Base-by-base conservation (phyloP, 2,888 invertebrate species). In the Camptogramma bilineatum region DNA sequence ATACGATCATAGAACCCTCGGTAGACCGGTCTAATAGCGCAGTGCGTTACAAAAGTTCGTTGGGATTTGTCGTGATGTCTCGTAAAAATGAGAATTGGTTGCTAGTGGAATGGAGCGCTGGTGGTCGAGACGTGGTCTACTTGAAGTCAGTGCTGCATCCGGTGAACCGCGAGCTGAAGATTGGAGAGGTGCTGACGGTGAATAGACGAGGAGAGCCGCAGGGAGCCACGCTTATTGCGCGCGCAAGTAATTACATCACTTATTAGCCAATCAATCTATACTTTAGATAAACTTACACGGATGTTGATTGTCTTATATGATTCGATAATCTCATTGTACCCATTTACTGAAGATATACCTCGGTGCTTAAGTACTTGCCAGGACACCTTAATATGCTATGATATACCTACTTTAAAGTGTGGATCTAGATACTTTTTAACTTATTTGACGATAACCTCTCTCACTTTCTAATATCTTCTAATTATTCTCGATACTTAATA, bases 71-170 rank as follows among this genome's bases (percentile, higher is more conserved):
- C 50, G 67, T 55, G 56, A 78, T 73, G 71, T 71, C 81, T 13
- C 78, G 73, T 28, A 83, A 81, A 71, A 76, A 68, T 63, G 84
- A 87, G 62, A 84, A 85, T 66, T 89, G 87, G 88, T 77, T 88
- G 50, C 61, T 87, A 24, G 84, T 88, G 34, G 84, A 88, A 66
- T 90, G 86, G 87, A 76, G 74, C 16, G 77, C 72, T 56, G 81
- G 81, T 44, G 77, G 72, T 18, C 75, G 73, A 13, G 76, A 79
- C 66, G 83, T 83, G 58, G 80, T 83, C 58, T 76, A 79, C 55
- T 70, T 75, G 24, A 74, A 74, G 57, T 75, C 78, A 9, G 72
- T 86, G 61, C 58, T 80, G 39, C 77, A 71, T 39, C 77, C 76
- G 1, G 24, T 69, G 16, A 71, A 64, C 0, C 73, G 71, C 39